A percentile compares a stretch with the other conserved stretches of the same genome.
Evolutionary conservation across 2,888 invertebrate genomes (phyloP).

Genomic region (Drosophila phalerata): DNA sequence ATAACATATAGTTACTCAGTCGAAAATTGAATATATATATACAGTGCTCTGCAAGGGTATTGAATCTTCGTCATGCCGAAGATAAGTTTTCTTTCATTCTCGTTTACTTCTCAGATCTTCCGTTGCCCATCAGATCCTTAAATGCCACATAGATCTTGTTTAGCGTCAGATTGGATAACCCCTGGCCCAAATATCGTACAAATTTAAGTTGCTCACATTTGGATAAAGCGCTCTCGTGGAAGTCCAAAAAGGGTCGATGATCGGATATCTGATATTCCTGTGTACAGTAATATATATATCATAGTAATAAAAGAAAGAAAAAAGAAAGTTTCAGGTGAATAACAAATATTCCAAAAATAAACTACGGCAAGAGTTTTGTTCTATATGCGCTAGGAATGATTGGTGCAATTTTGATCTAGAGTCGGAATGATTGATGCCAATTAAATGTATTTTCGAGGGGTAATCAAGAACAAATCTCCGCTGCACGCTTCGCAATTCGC

Average conservation of each 20-base stretch:
- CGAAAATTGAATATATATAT: not conserved
- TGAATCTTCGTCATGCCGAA: not conserved
- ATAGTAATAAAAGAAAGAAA: conserved; percentile 12
- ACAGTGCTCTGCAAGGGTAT: not conserved
- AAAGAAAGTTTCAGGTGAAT: conserved; percentile 22
- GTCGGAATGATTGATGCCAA: conserved; percentile 53
- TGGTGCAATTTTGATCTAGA: conserved; percentile 62
- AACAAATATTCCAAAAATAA: not conserved
- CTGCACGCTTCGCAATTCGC: conserved; percentile 46
- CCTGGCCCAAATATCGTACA: conserved; percentile 85
- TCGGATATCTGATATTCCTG: conserved; percentile 85
- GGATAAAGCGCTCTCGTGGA: conserved; percentile 85
- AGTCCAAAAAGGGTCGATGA: conserved; percentile 86
- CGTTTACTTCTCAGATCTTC: conserved; percentile 84
- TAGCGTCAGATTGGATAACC: conserved; percentile 85
- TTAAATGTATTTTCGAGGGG: conserved; percentile 21
- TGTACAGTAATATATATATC: conserved; percentile 37
- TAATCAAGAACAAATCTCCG: conserved; percentile 72
- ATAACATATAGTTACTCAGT: no score
- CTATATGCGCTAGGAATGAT: conserved; percentile 67
- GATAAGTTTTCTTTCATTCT: not conserved
- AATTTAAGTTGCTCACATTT: conserved; percentile 85
- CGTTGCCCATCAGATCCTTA: conserved; percentile 84
- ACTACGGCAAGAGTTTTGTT: conserved; percentile 72
- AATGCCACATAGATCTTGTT: conserved; percentile 85